phyloP scores from a whole-genome alignment of 2,113 vertebrate genomes.

The Seriola rivoliana region DNA sequence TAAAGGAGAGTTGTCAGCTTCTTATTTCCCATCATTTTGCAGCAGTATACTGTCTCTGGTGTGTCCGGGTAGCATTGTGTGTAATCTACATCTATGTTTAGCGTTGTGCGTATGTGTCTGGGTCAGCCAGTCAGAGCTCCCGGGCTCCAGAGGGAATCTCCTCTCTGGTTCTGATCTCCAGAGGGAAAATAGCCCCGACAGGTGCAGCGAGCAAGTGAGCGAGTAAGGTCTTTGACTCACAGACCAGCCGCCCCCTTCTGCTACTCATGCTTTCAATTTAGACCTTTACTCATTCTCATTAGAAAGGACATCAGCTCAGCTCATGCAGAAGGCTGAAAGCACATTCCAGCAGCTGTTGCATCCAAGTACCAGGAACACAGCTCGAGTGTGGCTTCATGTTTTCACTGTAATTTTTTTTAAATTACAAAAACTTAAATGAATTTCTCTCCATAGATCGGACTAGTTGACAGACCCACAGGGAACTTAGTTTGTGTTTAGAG shows the following conservation, averaged over 20 bases:
- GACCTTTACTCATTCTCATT: conserved; percentile 75
- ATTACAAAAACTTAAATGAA: conserved; percentile 10
- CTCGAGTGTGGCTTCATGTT: not conserved
- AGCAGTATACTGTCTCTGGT: conserved; percentile 12
- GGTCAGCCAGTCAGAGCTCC: conserved; percentile 64
- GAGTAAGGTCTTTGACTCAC: conserved; percentile 35
- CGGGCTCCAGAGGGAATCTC: conserved; percentile 75
- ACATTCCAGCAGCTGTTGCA: conserved; percentile 30
- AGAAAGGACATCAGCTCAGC: conserved; percentile 45
- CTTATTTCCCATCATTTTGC: conserved; percentile 33
- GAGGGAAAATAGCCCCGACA: conserved; percentile 75
- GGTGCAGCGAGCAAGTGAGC: conserved; percentile 65
- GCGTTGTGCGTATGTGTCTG: conserved; percentile 60
- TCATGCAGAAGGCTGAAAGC: conserved; percentile 24
- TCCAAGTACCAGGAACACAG: not conserved
- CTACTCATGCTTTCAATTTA: conserved; percentile 80
- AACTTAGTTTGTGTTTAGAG: not conserved
- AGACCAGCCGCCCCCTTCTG: conserved; percentile 38
- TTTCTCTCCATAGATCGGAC: not conserved
- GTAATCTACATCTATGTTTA: conserved; percentile 68
- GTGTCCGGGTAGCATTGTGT: conserved; percentile 54
- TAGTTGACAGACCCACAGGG: not conserved
- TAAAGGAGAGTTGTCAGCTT: conserved; percentile 2
- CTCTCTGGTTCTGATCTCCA: conserved; percentile 63
- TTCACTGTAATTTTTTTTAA: not conserved